phyloP scores from a whole-genome alignment of 1,140 invertebrate genomes.

The Ceratosolen solmsi region DNA sequence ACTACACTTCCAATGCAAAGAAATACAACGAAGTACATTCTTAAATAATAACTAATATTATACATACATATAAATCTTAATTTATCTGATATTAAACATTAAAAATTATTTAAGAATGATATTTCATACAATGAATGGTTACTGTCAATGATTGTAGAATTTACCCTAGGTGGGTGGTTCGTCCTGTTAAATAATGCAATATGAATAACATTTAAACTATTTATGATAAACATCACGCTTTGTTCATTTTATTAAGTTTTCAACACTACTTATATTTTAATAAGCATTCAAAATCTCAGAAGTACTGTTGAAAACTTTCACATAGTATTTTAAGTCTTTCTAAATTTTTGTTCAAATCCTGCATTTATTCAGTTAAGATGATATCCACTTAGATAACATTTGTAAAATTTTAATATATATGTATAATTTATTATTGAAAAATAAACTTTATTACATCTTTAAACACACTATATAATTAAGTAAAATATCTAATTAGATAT shows the following conservation, averaged over 20 bases:
- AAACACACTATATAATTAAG: not conserved
- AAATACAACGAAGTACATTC: slow-evolving; percentile 1
- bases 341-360: not conserved
- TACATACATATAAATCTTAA: not conserved
- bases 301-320: slow-evolving; percentile 16
- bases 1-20: not conserved
- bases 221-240: slow-evolving; percentile 28
- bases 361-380: not conserved
- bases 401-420: slow-evolving; percentile 23
- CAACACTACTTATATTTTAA: not conserved
- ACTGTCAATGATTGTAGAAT: not conserved
- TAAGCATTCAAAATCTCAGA: not conserved
- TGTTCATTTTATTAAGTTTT: slow-evolving; percentile 11
- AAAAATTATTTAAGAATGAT: slow-evolving; percentile 31
- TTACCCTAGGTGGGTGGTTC: not conserved
- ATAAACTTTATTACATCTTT: not conserved
- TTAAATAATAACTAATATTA: slow-evolving; percentile 12
- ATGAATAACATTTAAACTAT: slow-evolving; percentile 36
- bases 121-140: slow-evolving; percentile 12
- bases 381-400: slow-evolving; percentile 23
- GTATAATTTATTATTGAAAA: not conserved
- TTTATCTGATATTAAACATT: not conserved
- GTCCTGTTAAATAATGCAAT: slow-evolving; percentile 13
- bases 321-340: not conserved
- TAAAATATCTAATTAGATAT: slow-evolving; percentile 30